Conservation (phyloP, 2,113 vertebrate genomes). For the Vireo altiloquus region DNA sequence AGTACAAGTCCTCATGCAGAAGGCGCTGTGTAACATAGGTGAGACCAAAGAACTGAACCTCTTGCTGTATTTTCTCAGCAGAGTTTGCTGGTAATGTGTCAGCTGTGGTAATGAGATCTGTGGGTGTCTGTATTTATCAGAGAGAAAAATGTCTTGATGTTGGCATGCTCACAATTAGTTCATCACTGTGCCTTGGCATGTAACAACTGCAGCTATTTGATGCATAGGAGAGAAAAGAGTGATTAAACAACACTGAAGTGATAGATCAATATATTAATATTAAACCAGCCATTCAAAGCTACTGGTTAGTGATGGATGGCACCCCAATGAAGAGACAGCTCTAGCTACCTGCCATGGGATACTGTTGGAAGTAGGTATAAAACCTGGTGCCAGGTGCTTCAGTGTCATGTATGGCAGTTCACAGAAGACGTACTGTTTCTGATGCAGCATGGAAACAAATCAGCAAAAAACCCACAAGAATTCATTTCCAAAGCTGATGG, state of each 20-base stretch:
- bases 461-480: not conserved
- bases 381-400: not conserved
- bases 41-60: not conserved
- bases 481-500: not conserved
- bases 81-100: not conserved
- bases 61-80: not conserved
- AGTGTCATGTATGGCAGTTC: not conserved
- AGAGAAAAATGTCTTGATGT: not conserved
- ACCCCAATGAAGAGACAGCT: not conserved
- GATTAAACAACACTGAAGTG: not conserved
- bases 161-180: not conserved
- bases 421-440: not conserved
- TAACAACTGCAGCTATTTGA: not conserved
- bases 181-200: not conserved
- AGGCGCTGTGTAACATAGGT: rapidly evolving
- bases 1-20: not conserved
- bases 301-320: not conserved
- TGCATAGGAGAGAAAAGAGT: not conserved
- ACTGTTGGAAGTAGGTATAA: not conserved
- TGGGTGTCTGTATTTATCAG: not conserved
- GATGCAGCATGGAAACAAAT: not conserved
- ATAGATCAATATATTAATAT: not conserved
- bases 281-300: not conserved
- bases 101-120: not conserved
- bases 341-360: not conserved